phyloP scores from a whole-genome alignment of 2,797 vertebrate species.

The Paguma larvata region DNA sequence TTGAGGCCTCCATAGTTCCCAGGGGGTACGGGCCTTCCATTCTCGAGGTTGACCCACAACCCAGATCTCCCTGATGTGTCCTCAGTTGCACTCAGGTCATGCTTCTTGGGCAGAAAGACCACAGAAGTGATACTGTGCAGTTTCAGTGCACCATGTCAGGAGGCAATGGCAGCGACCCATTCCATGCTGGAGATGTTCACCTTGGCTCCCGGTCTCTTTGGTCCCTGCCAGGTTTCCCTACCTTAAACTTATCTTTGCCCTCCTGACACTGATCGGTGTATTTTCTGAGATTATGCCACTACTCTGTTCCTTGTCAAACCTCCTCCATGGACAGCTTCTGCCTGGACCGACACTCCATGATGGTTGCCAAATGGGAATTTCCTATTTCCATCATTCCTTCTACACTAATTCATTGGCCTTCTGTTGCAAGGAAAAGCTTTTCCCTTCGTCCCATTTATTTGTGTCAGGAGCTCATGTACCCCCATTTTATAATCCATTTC shows the following conservation, averaged over 20 bases:
- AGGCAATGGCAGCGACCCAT: not conserved
- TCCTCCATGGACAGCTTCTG: not conserved
- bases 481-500: slow-evolving; percentile 38
- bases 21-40: not conserved
- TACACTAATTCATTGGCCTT: not conserved
- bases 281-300: not conserved
- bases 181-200: not conserved
- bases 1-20: not conserved
- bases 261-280: not conserved
- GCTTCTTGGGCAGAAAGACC: not conserved
- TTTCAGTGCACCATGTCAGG: not conserved
- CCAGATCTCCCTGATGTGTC: not conserved
- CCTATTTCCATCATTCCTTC: not conserved
- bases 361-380: not conserved
- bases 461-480: not conserved
- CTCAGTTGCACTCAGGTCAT: not conserved
- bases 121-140: not conserved
- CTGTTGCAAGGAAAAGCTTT: not conserved
- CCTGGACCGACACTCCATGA: not conserved
- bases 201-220: not conserved
- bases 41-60: not conserved
- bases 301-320: not conserved
- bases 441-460: not conserved
- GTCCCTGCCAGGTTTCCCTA: not conserved
- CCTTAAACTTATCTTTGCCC: not conserved